phyloP scores from a whole-genome alignment of 1,140 invertebrate genomes.

The Chymomyza costata region DNA sequence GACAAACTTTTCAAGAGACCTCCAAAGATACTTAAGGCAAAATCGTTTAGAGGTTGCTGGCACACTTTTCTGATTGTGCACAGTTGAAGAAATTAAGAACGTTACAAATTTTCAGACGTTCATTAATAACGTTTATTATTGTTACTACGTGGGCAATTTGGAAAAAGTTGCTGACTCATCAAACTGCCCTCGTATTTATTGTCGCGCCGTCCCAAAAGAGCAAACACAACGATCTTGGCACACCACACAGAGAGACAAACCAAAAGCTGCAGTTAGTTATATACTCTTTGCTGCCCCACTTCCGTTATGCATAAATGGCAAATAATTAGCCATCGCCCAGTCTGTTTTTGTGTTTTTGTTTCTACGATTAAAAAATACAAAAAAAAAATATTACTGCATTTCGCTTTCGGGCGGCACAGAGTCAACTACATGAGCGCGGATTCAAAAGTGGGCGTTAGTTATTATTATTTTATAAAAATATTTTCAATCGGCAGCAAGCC shows the following conservation, averaged over 20 bases:
- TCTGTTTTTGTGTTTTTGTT: conserved; percentile 27
- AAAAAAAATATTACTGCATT: background rate
- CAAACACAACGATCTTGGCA: conserved; percentile 25
- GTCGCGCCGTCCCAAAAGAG: conserved; percentile 25
- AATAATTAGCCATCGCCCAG: conserved; percentile 40
- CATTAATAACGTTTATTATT: too few relatives aligned
- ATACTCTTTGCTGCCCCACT: too few relatives aligned
- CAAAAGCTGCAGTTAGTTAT: conserved; percentile 16
- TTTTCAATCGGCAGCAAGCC: conserved; percentile 1
- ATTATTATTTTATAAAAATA: too few relatives aligned
- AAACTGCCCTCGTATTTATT: conserved; percentile 14
- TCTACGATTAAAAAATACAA: background rate
- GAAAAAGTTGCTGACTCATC: too few relatives aligned
- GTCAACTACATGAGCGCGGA: conserved; percentile 21
- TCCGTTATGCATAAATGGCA: conserved; percentile 46
- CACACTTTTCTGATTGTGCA: too few relatives aligned
- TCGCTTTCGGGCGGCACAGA: background rate
- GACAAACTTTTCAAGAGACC: too few relatives aligned
- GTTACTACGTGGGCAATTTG: too few relatives aligned
- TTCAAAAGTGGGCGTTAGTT: conserved; percentile 25
- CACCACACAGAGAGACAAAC: background rate
- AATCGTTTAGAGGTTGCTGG: too few relatives aligned
- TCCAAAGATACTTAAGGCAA: too few relatives aligned
- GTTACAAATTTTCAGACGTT: too few relatives aligned
- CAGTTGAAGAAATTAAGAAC: too few relatives aligned